Conservation (phyloP, 2,888 invertebrate genomes). For the Leucoptera coffeella region DNA sequence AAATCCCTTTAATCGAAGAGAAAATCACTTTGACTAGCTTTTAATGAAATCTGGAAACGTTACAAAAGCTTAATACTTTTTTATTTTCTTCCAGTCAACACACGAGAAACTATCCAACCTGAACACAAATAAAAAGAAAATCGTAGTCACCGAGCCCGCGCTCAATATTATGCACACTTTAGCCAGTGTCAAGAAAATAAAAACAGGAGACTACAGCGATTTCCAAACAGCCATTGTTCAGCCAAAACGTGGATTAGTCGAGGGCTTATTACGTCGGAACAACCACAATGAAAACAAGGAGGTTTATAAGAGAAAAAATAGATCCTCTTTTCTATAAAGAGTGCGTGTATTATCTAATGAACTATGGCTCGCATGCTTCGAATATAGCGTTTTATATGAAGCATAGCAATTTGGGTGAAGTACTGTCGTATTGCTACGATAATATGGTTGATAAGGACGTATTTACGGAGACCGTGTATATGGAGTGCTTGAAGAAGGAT, state of each 20-base stretch:
- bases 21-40: too few relatives aligned
- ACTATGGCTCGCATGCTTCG: conserved; percentile 71
- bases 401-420: conserved; percentile 62
- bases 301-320: conserved; percentile 25
- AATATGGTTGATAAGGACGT: conserved; percentile 62
- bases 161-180: conserved; percentile 55
- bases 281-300: conserved; percentile 24
- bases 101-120: conserved; percentile 32
- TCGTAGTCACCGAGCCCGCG: conserved; percentile 49
- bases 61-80: too few relatives aligned
- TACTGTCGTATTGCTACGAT: conserved; percentile 63
- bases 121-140: conserved; percentile 40
- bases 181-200: conserved; percentile 50
- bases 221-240: conserved; percentile 30
- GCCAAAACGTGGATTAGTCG: conserved; percentile 31
- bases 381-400: conserved; percentile 71
- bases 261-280: conserved; percentile 33
- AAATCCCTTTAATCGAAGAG: too few relatives aligned
- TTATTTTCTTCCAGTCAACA: conserved; percentile 18
- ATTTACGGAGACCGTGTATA: conserved; percentile 67
- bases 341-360: conserved; percentile 73
- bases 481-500: conserved; percentile 62
- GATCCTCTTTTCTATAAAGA: conserved; percentile 65
- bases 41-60: too few relatives aligned
- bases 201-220: conserved; percentile 49